phyloP scores from a whole-genome alignment of 30 jellyfish, hydroid and myxozoan species.

The Hydractinia symbiolongicarpus region DNA sequence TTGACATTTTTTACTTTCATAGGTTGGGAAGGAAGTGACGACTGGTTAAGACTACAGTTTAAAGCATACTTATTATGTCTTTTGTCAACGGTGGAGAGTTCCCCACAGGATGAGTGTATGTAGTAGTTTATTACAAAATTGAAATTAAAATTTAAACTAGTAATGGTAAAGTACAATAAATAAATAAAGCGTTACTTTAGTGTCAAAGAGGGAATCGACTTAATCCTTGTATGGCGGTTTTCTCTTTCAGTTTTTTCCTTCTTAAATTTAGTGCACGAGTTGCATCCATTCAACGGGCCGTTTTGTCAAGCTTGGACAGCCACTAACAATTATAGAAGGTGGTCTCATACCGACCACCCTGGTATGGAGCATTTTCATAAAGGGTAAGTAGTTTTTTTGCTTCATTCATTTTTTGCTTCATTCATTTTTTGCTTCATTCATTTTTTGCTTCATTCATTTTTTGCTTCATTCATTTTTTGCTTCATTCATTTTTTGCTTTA shows the following conservation, averaged over 20 bases:
- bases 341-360: slow-evolving; percentile 60
- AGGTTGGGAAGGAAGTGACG: slow-evolving; percentile 99
- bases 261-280: slow-evolving; percentile 18
- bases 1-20: neutral
- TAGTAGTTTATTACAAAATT: neutral
- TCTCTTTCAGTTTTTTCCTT: too few relatives aligned
- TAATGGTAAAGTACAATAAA: too few relatives aligned
- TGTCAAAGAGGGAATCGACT: too few relatives aligned
- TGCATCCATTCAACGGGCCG: slow-evolving; percentile 46
- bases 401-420: neutral
- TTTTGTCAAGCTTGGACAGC: slow-evolving; percentile 49
- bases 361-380: slow-evolving; percentile 64
- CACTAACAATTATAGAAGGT: slow-evolving; percentile 37
- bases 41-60: slow-evolving; percentile 84
- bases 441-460: too few relatives aligned
- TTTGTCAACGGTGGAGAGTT: slow-evolving; percentile 43
- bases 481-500: too few relatives aligned
- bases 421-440: neutral
- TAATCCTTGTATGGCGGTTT: neutral
- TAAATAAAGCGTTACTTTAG: too few relatives aligned
- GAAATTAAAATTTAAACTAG: too few relatives aligned
- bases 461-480: neutral
- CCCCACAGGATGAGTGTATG: slow-evolving; percentile 6
- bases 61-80: slow-evolving; percentile 73
- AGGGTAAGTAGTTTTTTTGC: slow-evolving; percentile 42